These are phyloP conservation scores for Montipora capricornis DNA, from an alignment of 64 coral and sea anemone species.

Conservation along the genomic window DNA sequence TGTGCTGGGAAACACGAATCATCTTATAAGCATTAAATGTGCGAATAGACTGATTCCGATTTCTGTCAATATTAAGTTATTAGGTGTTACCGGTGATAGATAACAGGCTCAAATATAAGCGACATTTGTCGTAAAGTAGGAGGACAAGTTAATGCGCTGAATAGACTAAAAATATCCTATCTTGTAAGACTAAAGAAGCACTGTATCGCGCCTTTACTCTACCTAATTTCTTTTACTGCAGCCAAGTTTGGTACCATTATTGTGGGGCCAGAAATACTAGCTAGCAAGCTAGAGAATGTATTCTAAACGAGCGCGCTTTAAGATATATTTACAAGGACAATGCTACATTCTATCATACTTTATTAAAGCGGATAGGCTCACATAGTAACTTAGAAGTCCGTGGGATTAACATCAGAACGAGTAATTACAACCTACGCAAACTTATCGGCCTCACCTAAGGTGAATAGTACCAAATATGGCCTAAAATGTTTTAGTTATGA, in stretches of 20 bases:
- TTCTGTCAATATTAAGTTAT: constrained; percentile 28
- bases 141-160: constrained; percentile 6
- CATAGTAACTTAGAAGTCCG: no score
- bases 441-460: no score
- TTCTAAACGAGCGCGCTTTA: not conserved
- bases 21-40: not conserved
- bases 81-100: constrained; percentile 45
- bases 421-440: no score
- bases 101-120: constrained; percentile 45
- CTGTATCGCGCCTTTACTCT: constrained; percentile 31
- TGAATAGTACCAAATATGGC: no score
- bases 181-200: not conserved
- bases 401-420: no score
- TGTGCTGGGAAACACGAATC: constrained; percentile 30
- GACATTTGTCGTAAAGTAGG: constrained; percentile 25
- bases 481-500: no score
- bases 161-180: no score
- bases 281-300: not conserved
- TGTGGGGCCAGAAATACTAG: constrained; percentile 1
- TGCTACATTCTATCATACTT: no score
- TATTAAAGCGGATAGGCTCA: no score
- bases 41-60: constrained; percentile 9
- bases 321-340: not conserved
- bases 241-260: not conserved
- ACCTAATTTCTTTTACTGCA: constrained; percentile 8